A percentile compares a stretch with the other conserved stretches of the same genome.
phyloP scores from a whole-genome alignment of 1,140 invertebrate species.

The Drosophila busckii region DNA sequence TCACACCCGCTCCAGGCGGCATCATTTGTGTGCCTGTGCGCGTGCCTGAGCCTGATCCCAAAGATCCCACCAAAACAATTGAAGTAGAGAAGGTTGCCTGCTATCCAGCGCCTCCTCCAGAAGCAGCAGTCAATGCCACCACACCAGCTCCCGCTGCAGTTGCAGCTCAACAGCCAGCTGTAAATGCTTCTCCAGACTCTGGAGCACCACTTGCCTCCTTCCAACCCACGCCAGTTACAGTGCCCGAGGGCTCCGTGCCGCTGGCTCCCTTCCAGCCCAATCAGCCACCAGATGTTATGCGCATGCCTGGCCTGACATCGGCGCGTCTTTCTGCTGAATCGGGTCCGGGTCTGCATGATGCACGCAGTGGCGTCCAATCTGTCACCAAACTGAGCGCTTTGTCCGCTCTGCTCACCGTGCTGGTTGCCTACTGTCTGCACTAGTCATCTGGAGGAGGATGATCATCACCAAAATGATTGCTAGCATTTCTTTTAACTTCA shows the following conservation, averaged over 20 bases:
- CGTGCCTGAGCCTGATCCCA: constrained; percentile 66
- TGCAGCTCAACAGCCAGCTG: neutral
- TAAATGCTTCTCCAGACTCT: constrained; percentile 59
- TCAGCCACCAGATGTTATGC: constrained; percentile 75
- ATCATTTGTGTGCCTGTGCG: constrained; percentile 67
- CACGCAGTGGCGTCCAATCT: constrained; percentile 27
- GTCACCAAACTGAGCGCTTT: constrained; percentile 26
- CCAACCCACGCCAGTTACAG: constrained; percentile 36
- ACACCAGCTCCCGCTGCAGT: constrained; percentile 8
- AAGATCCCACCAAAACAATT: constrained; percentile 65
- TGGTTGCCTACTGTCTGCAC: constrained; percentile 54
- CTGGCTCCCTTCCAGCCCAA: constrained; percentile 77
- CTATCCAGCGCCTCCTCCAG: constrained; percentile 68
- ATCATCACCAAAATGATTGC: no score
- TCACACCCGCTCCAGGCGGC: constrained; percentile 46
- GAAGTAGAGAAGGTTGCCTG: constrained; percentile 72
- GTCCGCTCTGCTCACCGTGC: constrained; percentile 39
- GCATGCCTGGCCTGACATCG: constrained; percentile 58
- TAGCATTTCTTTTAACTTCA: constrained; percentile 7
- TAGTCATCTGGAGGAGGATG: constrained; percentile 13
- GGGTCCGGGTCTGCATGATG: constrained; percentile 43
- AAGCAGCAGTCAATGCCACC: constrained; percentile 30
- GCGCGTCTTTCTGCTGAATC: constrained; percentile 55
- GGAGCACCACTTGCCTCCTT: constrained; percentile 64
- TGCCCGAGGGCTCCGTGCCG: constrained; percentile 79